These are phyloP conservation scores for Anoplius nigerrimus DNA, from an alignment of 2,888 invertebrate genomes.

Conservation along the genomic window DNA sequence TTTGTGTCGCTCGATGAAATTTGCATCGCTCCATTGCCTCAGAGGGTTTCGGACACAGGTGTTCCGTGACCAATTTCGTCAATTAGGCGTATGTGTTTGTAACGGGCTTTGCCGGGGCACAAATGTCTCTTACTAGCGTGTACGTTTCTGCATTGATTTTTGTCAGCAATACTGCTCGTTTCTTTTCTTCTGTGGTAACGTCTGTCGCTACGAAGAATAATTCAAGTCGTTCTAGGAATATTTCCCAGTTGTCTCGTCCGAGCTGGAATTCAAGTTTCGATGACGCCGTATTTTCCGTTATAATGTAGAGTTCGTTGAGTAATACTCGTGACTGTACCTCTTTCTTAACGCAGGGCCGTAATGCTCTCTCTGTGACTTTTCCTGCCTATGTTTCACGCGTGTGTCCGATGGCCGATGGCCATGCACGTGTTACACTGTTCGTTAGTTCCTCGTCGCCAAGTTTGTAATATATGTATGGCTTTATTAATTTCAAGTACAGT, in stretches of 20 bases:
- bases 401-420: too few species aligned
- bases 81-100: conserved; percentile 3
- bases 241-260: not conserved
- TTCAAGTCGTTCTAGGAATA: not conserved
- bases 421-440: too few species aligned
- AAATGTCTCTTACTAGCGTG: conserved; percentile 7
- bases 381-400: too few species aligned
- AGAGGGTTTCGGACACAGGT: conserved; percentile 20
- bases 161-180: conserved; percentile 12
- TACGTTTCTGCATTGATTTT: conserved; percentile 8
- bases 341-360: too few species aligned
- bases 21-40: conserved; percentile 23
- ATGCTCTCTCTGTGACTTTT: too few species aligned
- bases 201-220: not conserved
- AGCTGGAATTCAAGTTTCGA: not conserved
- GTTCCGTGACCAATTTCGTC: conserved; percentile 6
- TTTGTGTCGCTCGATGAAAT: conserved; percentile 23
- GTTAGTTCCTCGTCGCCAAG: too few species aligned
- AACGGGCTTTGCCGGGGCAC: conserved; percentile 12
- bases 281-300: too few species aligned
- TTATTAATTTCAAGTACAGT: too few species aligned
- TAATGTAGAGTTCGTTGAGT: too few species aligned
- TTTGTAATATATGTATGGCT: too few species aligned
- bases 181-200: not conserved
- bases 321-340: too few species aligned